A percentile compares a stretch with the other conserved stretches of the same genome.
Evolutionary conservation across 2,888 invertebrate species (phyloP).

Genomic region (Eilema caniola): DNA sequence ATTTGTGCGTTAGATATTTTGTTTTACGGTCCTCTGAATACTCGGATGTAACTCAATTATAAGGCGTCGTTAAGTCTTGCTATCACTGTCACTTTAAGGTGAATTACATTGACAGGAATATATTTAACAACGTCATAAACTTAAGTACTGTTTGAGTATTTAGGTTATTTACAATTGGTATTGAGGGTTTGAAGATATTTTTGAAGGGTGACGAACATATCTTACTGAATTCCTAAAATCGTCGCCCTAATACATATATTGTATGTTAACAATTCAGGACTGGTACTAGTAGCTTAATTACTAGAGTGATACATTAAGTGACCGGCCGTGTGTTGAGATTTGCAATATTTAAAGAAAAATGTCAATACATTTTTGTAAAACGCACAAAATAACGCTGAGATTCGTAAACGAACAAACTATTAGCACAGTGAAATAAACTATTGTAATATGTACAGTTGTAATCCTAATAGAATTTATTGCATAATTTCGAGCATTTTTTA

Average conservation of each 20-base stretch:
- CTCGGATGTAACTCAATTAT: neutral
- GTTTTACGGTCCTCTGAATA: neutral
- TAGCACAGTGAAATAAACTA: neutral
- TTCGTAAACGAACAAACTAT: neutral
- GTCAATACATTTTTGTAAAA: neutral
- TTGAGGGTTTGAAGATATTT: neutral
- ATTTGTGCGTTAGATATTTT: neutral
- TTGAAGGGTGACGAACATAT: neutral
- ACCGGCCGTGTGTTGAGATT: no score
- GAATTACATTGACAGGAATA: neutral
- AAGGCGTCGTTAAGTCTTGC: neutral
- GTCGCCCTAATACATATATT: neutral
- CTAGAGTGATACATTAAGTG: no score
- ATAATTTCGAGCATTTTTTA: neutral
- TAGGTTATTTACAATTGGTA: neutral
- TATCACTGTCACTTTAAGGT: slow-evolving; percentile 2
- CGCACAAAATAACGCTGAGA: neutral
- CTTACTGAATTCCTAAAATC: neutral
- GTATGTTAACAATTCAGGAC: no score
- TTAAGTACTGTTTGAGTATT: neutral
- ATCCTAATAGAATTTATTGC: neutral
- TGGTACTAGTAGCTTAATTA: no score
- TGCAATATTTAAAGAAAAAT: neutral
- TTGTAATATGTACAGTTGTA: neutral
- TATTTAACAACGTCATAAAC: slow-evolving; percentile 1